Evolutionary conservation across 2,797 vertebrate genomes (phyloP), one percentile per base, ranked within the genome.

Genomic region (Acanthurus tractus): DNA sequence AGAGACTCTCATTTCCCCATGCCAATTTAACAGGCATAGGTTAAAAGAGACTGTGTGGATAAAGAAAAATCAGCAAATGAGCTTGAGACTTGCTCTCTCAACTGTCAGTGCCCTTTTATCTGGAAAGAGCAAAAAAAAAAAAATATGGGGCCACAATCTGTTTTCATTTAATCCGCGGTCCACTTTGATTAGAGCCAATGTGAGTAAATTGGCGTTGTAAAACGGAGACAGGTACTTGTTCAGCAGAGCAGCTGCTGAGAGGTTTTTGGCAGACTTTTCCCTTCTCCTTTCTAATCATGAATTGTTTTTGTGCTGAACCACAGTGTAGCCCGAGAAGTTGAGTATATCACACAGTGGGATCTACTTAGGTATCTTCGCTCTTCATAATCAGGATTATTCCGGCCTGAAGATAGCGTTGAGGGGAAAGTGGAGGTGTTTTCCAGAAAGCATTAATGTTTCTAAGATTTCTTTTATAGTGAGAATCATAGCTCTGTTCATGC

Each of bases 101-200:
- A 17, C 77, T 83, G 77, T 80, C 65, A 76, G 54, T 34, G 8
- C n/a, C 76, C 45, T 63, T 34, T 40, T 8, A 44, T 80, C 57
- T 63, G 74, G 56, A 68, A 78, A 65, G 44, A 2, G 2, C 59
- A 38, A 49, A 68, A 73, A 81, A 67, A 81, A 67, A 56, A 63
- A 73, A 74, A 71, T 74, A 57, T 36, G 52, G 29, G 50, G 22
- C 71, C 70, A 11, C 78, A 72, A 71, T 84, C 83, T 84, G 77
- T 86, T 91, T 89, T 86, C 73, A 77, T 88, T 88, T 83, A 79
- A 84, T 86, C 83, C 82, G 77, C 71, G n/a, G 79, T 90, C 88
- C 65, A 46, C 67, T 83, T 85, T 82, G 80, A 90, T 93, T 85
- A 83, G 75, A 73, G 53, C 70, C 79, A 61, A 8, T 78, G n/a